Evolutionary conservation across 2,888 invertebrate genomes (phyloP).

Genomic region (Pterostichus niger): DNA sequence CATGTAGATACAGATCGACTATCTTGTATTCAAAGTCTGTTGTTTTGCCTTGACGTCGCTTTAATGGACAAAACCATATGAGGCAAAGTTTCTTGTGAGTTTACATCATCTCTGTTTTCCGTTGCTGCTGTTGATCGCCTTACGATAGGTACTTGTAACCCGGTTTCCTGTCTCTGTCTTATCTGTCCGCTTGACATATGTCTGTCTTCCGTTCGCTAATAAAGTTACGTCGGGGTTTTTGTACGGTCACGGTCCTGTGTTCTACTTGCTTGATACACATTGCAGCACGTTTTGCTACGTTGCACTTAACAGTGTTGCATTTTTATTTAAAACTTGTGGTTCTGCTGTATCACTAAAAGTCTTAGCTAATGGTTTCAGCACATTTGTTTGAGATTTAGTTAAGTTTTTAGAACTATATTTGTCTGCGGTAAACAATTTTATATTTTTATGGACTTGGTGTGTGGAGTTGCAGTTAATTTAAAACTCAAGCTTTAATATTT

Average conservation of each 20-base stretch:
- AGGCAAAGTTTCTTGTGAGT: constrained; percentile 59
- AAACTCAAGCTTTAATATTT: too few relatives aligned
- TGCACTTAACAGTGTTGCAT: constrained; percentile 50
- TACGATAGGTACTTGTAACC: constrained; percentile 60
- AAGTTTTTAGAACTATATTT: neutral
- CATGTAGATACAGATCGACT: constrained; percentile 14
- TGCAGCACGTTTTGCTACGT: constrained; percentile 2
- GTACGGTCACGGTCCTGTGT: neutral
- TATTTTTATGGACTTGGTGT: constrained; percentile 1
- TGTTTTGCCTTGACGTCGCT: constrained; percentile 54
- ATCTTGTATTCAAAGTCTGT: constrained; percentile 37
- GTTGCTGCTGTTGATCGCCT: constrained; percentile 35
- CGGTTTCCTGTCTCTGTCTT: constrained; percentile 58
- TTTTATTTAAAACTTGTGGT: constrained; percentile 30
- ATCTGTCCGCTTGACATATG: constrained; percentile 49
- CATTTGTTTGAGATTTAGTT: constrained; percentile 19
- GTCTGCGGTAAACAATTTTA: constrained; percentile 15
- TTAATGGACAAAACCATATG: constrained; percentile 59
- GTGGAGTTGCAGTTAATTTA: neutral
- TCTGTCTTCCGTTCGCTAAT: constrained; percentile 36
- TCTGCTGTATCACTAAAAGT: neutral
- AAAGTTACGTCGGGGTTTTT: constrained; percentile 21
- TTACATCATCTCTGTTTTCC: constrained; percentile 47
- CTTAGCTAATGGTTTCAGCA: neutral
- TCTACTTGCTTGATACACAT: neutral